Evolutionary conservation across 2,113 vertebrate species (phyloP), one percentile per base, ranked within the genome.

Genomic region (Benitochromis conjunctus): DNA sequence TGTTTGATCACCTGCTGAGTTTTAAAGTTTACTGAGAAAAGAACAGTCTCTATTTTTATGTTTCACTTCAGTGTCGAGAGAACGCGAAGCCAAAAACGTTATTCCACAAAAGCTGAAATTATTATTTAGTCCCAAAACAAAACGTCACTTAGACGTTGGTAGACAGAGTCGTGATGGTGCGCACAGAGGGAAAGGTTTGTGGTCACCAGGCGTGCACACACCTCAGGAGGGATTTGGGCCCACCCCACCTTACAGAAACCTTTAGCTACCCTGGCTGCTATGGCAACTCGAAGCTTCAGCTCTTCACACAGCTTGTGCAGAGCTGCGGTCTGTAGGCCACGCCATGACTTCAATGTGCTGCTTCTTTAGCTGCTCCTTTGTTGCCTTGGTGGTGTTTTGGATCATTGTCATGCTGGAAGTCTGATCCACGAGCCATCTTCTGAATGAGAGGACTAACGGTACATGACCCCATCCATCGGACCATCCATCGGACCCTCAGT

Each of bases 71-170:
- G 11, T 4, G 0, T 34, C 19, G 62, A 66, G 62, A 66, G 1
- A 21, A 3, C 18, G 1, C 3, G 31, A 36, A 64, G 60, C 60
- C 0, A 13, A 38, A 21, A 1, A 0, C 13, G 1, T 3, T 0
- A 38, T 38, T 64, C n/a, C n/a, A 64, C n/a, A 5, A 38, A 38
- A 64, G 31, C 9, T 62, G 0, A 34, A 10, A 34, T 60, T 60
- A 60, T 19, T 62, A 62, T 62, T 11, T 62, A 0, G 34, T 62
- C 58, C 4, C 9, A 19, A 62, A n/a, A n/a, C 5, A 62, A n/a
- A 36, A 12, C 0, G 16, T 34, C 3, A 4, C 29, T 1, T 31
- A 31, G 57, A 34, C 7, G 29, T 19, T 19, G 58, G 29, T 34
- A 1, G 0, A 34, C 9, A n/a, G n/a, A n/a, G n/a, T n/a, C n/a